A percentile compares a stretch with the other conserved stretches of the same genome.
Evolutionary conservation across 2,797 vertebrate genomes (phyloP).

Genomic region (Acipenser transmontanus): DNA sequence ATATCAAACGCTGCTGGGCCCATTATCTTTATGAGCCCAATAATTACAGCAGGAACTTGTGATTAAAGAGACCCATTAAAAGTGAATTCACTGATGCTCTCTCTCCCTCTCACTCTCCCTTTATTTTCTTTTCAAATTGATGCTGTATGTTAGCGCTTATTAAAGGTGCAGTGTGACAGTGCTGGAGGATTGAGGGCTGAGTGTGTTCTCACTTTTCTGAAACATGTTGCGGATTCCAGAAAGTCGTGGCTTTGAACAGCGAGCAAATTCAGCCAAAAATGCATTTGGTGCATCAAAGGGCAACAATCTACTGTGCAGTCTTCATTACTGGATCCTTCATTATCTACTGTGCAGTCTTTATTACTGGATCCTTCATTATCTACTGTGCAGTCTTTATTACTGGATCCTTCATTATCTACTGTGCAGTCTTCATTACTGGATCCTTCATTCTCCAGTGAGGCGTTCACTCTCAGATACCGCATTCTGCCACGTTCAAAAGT

Average conservation of each 20-base stretch:
- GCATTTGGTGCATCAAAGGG: too few species aligned
- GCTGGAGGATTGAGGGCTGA: background rate
- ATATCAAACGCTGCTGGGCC: constrained; percentile 5
- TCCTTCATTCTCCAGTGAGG: too few species aligned
- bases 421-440: too few species aligned
- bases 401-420: too few species aligned
- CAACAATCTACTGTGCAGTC: background rate
- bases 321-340: too few species aligned
- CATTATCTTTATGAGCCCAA: constrained; percentile 20
- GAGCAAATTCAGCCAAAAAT: too few species aligned
- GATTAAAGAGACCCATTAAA: constrained; percentile 10
- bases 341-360: too few species aligned
- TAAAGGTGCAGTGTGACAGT: background rate
- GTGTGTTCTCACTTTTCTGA: background rate
- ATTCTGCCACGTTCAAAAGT: too few species aligned
- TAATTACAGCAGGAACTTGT: constrained; percentile 5
- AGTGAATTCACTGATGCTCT: constrained; percentile 9
- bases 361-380: too few species aligned
- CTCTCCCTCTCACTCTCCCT: background rate
- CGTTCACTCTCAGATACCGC: too few species aligned
- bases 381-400: too few species aligned
- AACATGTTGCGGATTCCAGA: background rate
- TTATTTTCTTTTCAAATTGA: constrained; percentile 2
- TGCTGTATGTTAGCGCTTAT: background rate
- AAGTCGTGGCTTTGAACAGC: too few species aligned